Conservation (phyloP, 2,888 invertebrate genomes). For the Abscondita cerata region DNA sequence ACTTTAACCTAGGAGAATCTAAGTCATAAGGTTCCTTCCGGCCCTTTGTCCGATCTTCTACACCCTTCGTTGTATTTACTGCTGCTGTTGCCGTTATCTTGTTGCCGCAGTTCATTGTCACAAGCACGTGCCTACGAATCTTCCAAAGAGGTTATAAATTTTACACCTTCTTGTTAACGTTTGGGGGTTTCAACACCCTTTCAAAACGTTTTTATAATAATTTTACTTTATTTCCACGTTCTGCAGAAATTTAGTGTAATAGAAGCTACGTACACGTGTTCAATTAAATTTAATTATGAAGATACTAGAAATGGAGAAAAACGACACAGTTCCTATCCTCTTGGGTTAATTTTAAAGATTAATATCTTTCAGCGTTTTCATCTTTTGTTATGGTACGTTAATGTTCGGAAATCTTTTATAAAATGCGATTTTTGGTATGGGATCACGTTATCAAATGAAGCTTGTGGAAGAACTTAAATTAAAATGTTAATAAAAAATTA, state of each 20-base stretch:
- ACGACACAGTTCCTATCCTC: constrained; percentile 1
- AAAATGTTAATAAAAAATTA: too few species aligned
- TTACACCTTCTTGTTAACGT: constrained; percentile 32
- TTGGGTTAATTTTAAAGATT: constrained; percentile 10
- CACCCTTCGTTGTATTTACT: constrained; percentile 25
- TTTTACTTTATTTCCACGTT: constrained; percentile 1
- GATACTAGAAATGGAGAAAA: constrained; percentile 16
- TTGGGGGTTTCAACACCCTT: constrained; percentile 17
- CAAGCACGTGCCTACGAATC: constrained; percentile 31
- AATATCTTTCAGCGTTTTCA: neutral
- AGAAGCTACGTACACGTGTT: constrained; percentile 17
- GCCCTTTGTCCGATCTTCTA: constrained; percentile 21
- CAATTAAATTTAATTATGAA: constrained; percentile 22
- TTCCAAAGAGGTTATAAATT: constrained; percentile 31
- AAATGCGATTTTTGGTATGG: neutral
- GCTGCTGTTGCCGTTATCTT: constrained; percentile 22
- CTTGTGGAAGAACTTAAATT: too few species aligned
- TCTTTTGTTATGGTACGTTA: neutral
- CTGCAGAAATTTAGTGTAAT: constrained; percentile 4
- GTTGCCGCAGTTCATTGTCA: constrained; percentile 33
- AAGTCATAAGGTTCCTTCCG: constrained; percentile 28
- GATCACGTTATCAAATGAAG: neutral
- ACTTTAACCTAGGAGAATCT: constrained; percentile 16
- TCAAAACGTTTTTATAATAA: constrained; percentile 19
- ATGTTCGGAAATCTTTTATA: constrained; percentile 1